phyloP scores from a whole-genome alignment of 2,797 vertebrate species.

The Triplophysa bombifrons region DNA sequence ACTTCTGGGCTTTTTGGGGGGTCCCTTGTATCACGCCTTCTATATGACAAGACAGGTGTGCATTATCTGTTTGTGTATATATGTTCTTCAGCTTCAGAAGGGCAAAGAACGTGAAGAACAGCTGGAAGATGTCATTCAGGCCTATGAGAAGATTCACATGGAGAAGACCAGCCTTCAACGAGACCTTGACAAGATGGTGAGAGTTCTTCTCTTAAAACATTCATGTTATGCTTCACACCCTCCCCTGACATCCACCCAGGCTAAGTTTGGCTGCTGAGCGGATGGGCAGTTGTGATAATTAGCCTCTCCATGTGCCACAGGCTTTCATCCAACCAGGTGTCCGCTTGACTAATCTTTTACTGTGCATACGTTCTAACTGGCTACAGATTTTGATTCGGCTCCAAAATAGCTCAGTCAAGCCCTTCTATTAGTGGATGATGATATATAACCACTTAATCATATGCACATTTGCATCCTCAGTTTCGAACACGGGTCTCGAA shows the following conservation, averaged over 20 bases:
- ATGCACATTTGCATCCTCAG: constrained; percentile 55
- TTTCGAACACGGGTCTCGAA: constrained; percentile 53
- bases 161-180: constrained; percentile 94
- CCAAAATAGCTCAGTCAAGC: constrained; percentile 42
- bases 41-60: neutral
- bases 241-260: constrained; percentile 16
- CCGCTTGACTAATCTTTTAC: constrained; percentile 55
- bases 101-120: constrained; percentile 94
- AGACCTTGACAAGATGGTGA: constrained; percentile 95
- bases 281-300: constrained; percentile 47
- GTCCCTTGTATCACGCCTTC: neutral
- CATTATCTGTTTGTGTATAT: neutral
- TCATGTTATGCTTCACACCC: constrained; percentile 26
- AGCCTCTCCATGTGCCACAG: constrained; percentile 49
- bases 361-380: constrained; percentile 42
- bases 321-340: constrained; percentile 55
- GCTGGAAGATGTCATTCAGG: constrained; percentile 95
- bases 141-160: constrained; percentile 95
- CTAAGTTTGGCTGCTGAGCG: constrained; percentile 47
- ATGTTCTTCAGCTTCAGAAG: constrained; percentile 86
- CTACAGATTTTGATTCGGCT: constrained; percentile 47
- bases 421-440: constrained; percentile 4
- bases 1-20: neutral
- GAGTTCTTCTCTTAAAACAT: constrained; percentile 58
- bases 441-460: constrained; percentile 22